These are phyloP conservation scores for Mycteria americana DNA, from an alignment of 2,797 vertebrate genomes.

Conservation along the genomic window DNA sequence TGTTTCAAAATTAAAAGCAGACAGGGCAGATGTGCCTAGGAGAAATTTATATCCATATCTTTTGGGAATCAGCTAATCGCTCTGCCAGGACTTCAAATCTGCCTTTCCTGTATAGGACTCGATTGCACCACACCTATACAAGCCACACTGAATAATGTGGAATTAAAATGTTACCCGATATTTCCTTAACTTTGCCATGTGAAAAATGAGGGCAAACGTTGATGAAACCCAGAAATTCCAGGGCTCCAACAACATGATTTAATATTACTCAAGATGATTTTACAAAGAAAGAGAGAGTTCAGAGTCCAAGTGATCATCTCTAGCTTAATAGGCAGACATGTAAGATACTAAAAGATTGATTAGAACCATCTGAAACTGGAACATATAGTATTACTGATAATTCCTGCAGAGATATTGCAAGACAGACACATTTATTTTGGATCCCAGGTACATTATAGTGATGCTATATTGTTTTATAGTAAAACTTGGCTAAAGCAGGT, in stretches of 20 bases:
- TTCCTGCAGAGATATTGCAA: slow-evolving; percentile 43
- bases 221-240: slow-evolving; percentile 46
- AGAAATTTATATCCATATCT: slow-evolving; percentile 72
- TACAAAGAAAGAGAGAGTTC: slow-evolving; percentile 34
- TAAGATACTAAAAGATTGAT: slow-evolving; percentile 27
- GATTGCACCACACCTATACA: slow-evolving; percentile 73
- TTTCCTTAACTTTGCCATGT: slow-evolving; percentile 59
- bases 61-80: slow-evolving; percentile 74
- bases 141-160: slow-evolving; percentile 50
- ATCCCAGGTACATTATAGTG: slow-evolving; percentile 6
- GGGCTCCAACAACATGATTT: slow-evolving; percentile 30
- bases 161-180: slow-evolving; percentile 72
- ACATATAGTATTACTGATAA: slow-evolving; percentile 52
- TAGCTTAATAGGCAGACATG: slow-evolving; percentile 18
- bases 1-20: slow-evolving; percentile 81
- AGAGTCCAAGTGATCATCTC: slow-evolving; percentile 22
- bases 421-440: slow-evolving; percentile 18
- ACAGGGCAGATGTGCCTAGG: slow-evolving; percentile 76
- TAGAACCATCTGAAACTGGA: slow-evolving; percentile 35
- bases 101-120: slow-evolving; percentile 67
- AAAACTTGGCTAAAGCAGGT: slow-evolving; percentile 26
- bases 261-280: slow-evolving; percentile 54
- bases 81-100: slow-evolving; percentile 76
- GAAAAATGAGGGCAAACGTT: slow-evolving; percentile 58
- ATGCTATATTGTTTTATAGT: slow-evolving; percentile 5